These are phyloP conservation scores for Rallus limicola DNA, from an alignment of 2,113 vertebrate species.

Conservation along the genomic window DNA sequence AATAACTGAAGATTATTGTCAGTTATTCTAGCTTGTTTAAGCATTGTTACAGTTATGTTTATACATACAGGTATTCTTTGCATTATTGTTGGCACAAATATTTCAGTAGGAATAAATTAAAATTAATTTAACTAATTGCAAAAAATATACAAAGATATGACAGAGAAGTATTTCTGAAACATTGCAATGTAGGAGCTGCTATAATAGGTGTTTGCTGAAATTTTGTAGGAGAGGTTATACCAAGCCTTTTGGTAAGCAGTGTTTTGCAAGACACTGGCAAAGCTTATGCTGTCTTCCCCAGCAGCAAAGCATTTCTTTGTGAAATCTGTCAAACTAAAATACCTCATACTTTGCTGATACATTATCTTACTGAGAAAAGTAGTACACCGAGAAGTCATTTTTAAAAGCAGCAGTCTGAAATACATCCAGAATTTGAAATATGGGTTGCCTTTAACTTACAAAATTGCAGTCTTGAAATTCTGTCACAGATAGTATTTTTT, in stretches of 20 bases:
- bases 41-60: conserved; percentile 21
- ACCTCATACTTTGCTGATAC: background rate
- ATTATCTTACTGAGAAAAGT: conserved; percentile 9
- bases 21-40: conserved; percentile 20
- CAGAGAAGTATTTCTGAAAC: background rate
- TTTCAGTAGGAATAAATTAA: conserved; percentile 1
- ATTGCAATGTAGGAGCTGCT: background rate
- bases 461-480: background rate
- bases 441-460: background rate
- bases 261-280: conserved; percentile 34
- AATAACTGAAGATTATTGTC: conserved; percentile 46
- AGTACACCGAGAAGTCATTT: conserved; percentile 7
- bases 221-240: conserved; percentile 12
- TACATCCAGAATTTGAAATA: background rate
- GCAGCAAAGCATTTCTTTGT: conserved; percentile 21
- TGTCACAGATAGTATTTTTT: background rate
- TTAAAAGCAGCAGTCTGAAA: conserved; percentile 9
- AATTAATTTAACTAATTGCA: background rate
- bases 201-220: background rate
- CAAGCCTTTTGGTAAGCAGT: conserved; percentile 3
- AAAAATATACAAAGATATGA: background rate
- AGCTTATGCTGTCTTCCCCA: background rate
- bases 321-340: conserved; percentile 42
- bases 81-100: background rate
- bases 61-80: conserved; percentile 14